These are phyloP conservation scores for Aradus depressus DNA, from an alignment of 2,888 invertebrate species.

Conservation along the genomic window DNA sequence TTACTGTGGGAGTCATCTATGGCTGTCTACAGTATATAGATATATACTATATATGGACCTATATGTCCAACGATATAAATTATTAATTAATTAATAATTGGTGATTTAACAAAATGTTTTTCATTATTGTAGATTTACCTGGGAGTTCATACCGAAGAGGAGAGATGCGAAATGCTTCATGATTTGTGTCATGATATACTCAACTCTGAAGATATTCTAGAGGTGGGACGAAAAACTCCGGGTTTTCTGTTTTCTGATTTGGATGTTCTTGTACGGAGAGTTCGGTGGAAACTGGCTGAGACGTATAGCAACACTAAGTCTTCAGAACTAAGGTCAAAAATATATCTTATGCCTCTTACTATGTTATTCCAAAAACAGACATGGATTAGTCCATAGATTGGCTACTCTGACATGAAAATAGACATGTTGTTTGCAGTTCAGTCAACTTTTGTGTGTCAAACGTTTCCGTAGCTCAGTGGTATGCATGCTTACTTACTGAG, in stretches of 20 bases:
- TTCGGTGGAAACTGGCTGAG: conserved; percentile 31
- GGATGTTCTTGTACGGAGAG: conserved; percentile 38
- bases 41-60: too few species aligned
- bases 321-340: neutral
- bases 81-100: conserved; percentile 5
- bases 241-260: conserved; percentile 49
- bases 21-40: too few species aligned
- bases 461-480: too few species aligned
- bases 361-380: neutral
- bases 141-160: conserved; percentile 39
- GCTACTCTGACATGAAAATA: too few species aligned
- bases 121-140: conserved; percentile 38
- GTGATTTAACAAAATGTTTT: neutral
- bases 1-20: too few species aligned
- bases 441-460: too few species aligned
- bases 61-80: conserved; percentile 4
- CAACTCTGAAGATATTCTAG: conserved; percentile 24
- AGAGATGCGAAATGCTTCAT: conserved; percentile 39
- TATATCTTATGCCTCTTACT: neutral
- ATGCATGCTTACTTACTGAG: too few species aligned
- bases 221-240: conserved; percentile 42
- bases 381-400: too few species aligned
- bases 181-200: conserved; percentile 32
- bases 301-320: neutral
- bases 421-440: neutral